These are phyloP conservation scores for Geotrupes spiniger DNA, from an alignment of 2,888 invertebrate genomes.

Conservation along the genomic window DNA sequence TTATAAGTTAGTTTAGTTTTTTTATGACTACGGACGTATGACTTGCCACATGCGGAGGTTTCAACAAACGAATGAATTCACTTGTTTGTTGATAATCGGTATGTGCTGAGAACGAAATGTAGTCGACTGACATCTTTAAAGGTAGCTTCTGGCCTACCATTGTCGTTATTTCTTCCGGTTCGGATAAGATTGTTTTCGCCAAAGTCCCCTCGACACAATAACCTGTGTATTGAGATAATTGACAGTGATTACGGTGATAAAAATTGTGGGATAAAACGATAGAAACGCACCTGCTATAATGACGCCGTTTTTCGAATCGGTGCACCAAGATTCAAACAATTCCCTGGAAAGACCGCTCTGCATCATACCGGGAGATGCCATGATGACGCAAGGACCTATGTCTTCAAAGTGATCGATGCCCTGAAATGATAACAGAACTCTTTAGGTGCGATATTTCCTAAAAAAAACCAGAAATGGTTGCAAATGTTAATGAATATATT, in stretches of 20 bases:
- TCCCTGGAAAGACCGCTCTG: conserved; percentile 97
- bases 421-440: conserved; percentile 48
- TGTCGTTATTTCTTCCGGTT: conserved; percentile 95
- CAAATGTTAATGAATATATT: no score
- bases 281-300: conserved; percentile 88
- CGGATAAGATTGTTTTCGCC: conserved; percentile 91
- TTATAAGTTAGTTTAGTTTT: conserved; percentile 2
- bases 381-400: conserved; percentile 98
- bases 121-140: conserved; percentile 96
- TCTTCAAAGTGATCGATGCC: conserved; percentile 99
- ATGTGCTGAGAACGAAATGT: conserved; percentile 99
- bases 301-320: conserved; percentile 95
- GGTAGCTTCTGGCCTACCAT: conserved; percentile 95
- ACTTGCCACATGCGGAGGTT: conserved; percentile 89
- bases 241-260: neutral
- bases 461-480: no score
- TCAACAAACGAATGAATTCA: conserved; percentile 90
- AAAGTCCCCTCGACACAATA: conserved; percentile 89
- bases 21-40: neutral
- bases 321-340: conserved; percentile 98
- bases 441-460: no score
- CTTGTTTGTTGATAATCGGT: conserved; percentile 98
- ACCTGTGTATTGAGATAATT: conserved; percentile 46
- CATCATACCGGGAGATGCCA: conserved; percentile 99
- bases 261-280: no score